phyloP scores from a whole-genome alignment of 2,113 vertebrate species.

The Forbesichthys agassizii region DNA sequence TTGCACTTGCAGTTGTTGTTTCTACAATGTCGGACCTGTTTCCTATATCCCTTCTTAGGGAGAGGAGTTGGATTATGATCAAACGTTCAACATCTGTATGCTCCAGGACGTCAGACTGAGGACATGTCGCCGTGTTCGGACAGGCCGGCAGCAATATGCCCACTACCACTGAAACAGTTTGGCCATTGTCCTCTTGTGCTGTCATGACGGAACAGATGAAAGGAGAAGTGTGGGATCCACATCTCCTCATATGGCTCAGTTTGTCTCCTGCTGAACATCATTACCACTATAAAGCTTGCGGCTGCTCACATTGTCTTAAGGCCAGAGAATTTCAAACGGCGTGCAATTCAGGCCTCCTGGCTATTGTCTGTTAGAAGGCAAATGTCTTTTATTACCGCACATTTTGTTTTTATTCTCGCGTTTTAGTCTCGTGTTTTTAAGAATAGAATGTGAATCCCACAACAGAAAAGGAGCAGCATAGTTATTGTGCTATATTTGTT shows the following conservation, averaged over 20 bases:
- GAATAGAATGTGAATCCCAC: slow-evolving; percentile 60
- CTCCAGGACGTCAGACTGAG: slow-evolving; percentile 37
- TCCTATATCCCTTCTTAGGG: slow-evolving; percentile 30
- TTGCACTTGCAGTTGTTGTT: slow-evolving; percentile 28
- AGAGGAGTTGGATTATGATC: slow-evolving; percentile 33
- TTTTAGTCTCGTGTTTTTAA: slow-evolving; percentile 26
- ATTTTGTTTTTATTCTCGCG: slow-evolving; percentile 57
- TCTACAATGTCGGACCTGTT: slow-evolving; percentile 16
- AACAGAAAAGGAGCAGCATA: slow-evolving; percentile 40
- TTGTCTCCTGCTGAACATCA: slow-evolving; percentile 56
- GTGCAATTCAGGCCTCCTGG: slow-evolving; percentile 37
- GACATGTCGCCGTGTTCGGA: slow-evolving; percentile 30
- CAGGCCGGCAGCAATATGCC: slow-evolving; percentile 16
- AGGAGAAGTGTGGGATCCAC: slow-evolving; percentile 30
- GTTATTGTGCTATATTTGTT: slow-evolving; percentile 53
- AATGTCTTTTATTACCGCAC: slow-evolving; percentile 50
- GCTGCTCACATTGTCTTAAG: slow-evolving; percentile 21
- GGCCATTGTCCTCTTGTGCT: slow-evolving; percentile 47
- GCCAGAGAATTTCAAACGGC: slow-evolving; percentile 40
- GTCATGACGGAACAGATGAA: slow-evolving; percentile 55
- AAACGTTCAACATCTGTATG: slow-evolving; percentile 54
- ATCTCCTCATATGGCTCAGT: slow-evolving; percentile 16
- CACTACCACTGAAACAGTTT: slow-evolving; percentile 26
- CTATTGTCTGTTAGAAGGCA: slow-evolving; percentile 40
- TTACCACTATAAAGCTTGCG: slow-evolving; percentile 66